These are phyloP conservation scores for Saccopteryx leptura DNA, from an alignment of 2,113 vertebrate species.

Conservation along the genomic window DNA sequence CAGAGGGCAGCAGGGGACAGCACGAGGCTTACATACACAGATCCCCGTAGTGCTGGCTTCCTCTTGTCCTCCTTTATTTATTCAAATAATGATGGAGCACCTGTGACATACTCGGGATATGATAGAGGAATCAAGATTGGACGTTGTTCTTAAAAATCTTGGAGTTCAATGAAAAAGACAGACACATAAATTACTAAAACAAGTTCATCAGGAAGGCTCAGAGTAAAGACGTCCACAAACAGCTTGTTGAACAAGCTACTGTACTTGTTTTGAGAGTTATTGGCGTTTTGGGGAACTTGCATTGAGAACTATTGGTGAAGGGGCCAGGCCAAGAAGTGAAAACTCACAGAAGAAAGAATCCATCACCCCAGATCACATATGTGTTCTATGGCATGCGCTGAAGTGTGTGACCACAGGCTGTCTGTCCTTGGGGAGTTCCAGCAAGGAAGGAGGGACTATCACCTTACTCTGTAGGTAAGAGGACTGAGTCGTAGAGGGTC, in stretches of 20 bases:
- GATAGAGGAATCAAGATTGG: not conserved
- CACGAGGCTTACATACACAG: not conserved
- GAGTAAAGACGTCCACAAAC: not conserved
- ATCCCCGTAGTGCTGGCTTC: not conserved
- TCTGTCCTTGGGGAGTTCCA: not conserved
- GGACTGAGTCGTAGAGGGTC: not conserved
- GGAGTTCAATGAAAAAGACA: not conserved
- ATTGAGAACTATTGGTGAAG: not conserved
- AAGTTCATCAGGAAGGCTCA: not conserved
- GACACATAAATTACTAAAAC: not conserved
- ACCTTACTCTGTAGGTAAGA: not conserved
- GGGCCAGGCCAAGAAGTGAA: not conserved
- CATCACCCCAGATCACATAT: not conserved
- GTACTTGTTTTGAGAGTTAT: no score
- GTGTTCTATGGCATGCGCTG: not conserved
- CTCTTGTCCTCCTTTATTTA: not conserved
- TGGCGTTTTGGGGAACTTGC: not conserved
- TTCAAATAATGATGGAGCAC: not conserved
- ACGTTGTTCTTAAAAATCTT: conserved; percentile 11
- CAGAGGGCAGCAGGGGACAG: not conserved
- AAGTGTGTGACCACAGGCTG: rapidly evolving
- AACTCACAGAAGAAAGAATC: not conserved
- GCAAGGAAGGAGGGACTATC: not conserved
- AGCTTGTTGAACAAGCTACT: not conserved
- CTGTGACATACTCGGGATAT: not conserved